These are phyloP conservation scores for Chiroxiphia lanceolata DNA, from an alignment of 2,797 vertebrate species.

Conservation along the genomic window DNA sequence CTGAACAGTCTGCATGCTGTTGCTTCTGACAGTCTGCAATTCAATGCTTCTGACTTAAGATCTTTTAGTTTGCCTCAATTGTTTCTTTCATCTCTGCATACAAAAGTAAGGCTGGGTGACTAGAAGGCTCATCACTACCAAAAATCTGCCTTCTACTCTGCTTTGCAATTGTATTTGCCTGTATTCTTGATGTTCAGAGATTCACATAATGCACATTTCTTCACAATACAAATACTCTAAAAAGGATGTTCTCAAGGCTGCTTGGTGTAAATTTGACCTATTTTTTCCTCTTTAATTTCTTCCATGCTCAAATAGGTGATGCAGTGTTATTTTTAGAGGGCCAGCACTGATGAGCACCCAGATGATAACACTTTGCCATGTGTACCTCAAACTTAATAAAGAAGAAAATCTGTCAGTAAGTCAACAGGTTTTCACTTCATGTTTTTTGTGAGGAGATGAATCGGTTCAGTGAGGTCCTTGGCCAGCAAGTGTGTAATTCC, in stretches of 20 bases:
- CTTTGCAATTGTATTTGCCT: background rate
- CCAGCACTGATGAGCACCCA: background rate
- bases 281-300: background rate
- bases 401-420: background rate
- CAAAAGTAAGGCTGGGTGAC: background rate
- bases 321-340: background rate
- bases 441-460: background rate
- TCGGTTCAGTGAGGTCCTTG: background rate
- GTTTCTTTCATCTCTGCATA: conserved; percentile 3
- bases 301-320: background rate
- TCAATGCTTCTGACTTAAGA: background rate
- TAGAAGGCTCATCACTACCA: background rate
- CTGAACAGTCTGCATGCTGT: background rate
- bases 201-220: background rate
- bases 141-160: background rate
- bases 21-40: background rate
- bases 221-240: conserved; percentile 6
- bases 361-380: background rate
- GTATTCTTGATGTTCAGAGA: background rate
- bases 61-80: background rate
- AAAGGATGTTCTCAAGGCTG: background rate
- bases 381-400: background rate
- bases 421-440: background rate
- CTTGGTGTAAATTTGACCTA: conserved; percentile 14
- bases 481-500: background rate